Percentiles rank a stretch among this genome's conserved stretches.
These are phyloP conservation scores for Nettapus auritus DNA, from an alignment of 2,113 vertebrate genomes.

Conservation along the genomic window DNA sequence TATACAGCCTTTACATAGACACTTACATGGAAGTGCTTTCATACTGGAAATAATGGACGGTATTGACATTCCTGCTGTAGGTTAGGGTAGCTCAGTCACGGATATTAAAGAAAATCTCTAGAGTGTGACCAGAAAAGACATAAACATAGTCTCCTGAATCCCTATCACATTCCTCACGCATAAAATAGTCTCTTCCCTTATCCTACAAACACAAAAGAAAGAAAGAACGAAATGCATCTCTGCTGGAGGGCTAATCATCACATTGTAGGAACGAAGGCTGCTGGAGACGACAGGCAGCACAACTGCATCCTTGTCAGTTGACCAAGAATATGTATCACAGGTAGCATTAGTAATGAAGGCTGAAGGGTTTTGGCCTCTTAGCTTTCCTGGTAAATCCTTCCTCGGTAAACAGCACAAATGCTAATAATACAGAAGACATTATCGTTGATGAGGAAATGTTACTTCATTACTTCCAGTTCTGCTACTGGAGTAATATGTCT, in stretches of 20 bases:
- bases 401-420: not conserved
- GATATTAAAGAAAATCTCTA: not conserved
- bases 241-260: not conserved
- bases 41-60: not conserved
- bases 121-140: not conserved
- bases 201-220: not conserved
- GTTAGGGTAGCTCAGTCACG: not conserved
- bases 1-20: not conserved
- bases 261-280: not conserved
- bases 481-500: not conserved
- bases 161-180: not conserved
- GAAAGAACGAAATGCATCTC: not conserved
- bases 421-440: not conserved
- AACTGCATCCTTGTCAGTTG: not conserved
- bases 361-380: not conserved
- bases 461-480: not conserved
- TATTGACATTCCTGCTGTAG: not conserved
- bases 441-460: not conserved
- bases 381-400: not conserved
- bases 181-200: not conserved
- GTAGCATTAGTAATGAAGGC: not conserved
- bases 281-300: not conserved
- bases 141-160: not conserved
- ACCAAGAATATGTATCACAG: accelerated
- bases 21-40: not conserved